A percentile compares a stretch with the other conserved stretches of the same genome.
Evolutionary conservation across 2,888 invertebrate species (phyloP).

Genomic region (Eupeodes latifasciatus): DNA sequence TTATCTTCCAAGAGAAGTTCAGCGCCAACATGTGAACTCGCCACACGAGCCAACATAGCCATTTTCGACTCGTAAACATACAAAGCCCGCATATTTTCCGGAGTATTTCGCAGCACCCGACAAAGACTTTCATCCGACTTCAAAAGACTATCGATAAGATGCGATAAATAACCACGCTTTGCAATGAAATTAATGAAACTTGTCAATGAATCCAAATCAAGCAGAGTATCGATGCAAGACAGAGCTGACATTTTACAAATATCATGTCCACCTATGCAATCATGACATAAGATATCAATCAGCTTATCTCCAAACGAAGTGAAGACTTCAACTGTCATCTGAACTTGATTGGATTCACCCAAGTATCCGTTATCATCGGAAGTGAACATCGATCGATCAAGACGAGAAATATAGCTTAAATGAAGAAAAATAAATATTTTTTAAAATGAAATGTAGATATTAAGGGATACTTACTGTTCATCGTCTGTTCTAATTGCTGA

Average conservation of each 20-base stretch:
- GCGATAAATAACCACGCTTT: conserved; percentile 90
- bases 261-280: conserved; percentile 94
- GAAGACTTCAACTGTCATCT: conserved; percentile 86
- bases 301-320: conserved; percentile 91
- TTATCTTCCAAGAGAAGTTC: conserved; percentile 87
- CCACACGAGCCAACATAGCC: conserved; percentile 90
- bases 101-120: conserved; percentile 87
- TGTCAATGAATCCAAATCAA: conserved; percentile 90
- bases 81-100: conserved; percentile 89
- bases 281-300: conserved; percentile 92
- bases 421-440: conserved; percentile 76
- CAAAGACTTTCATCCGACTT: conserved; percentile 89
- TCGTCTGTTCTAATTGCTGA: conserved; percentile 78
- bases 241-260: conserved; percentile 95
- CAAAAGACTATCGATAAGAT: conserved; percentile 91
- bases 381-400: conserved; percentile 86
- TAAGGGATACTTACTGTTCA: conserved; percentile 77
- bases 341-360: conserved; percentile 78
- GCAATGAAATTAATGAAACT: conserved; percentile 87
- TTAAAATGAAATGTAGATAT: conserved; percentile 60
- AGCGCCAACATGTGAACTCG: conserved; percentile 88
- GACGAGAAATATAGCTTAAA: conserved; percentile 87
- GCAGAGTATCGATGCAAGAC: conserved; percentile 91
- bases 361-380: conserved; percentile 88
- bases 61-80: conserved; percentile 96